Evolutionary conservation across 2,888 invertebrate genomes (phyloP), one percentile per base, ranked within the genome.

Genomic region (Gymnocheta viridis): DNA sequence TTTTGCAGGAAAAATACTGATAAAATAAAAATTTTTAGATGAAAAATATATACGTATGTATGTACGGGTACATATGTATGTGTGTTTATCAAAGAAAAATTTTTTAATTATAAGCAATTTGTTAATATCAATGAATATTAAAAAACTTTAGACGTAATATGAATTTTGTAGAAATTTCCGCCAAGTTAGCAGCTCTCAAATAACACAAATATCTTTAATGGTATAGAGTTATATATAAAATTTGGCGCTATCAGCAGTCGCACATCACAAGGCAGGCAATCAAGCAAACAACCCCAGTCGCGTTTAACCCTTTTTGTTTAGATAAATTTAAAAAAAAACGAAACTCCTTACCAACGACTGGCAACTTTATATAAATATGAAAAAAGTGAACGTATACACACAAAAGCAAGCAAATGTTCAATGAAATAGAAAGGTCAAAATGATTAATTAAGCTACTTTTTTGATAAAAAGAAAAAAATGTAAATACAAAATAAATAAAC

Each of bases 371-470:
- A 14, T 0, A 62, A 19, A 41, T 19, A 4, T 17, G 14, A 4
- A 38, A 27, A 12, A 41, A n/a, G n/a, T 47, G n/a, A 10, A 47
- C 12, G 54, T 17, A 19, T 14, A 54, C 9, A 29, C n/a, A 67
- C n/a, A 22, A 27, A 62, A 64, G 9, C 9, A 76, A 58, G 27
- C 41, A 44, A 73, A 60, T 62, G 74, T 58, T 81, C 73, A 84
- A 51, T 81, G 62, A 69, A 81, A 81, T 78, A 58, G 81, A 84
- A 84, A 84, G 81, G 77, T 81, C 81, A 73, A 77, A 84, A 78
- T 84, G 84, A 84, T 84, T 84, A 84, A 84, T 84, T 84, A 84
- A 64, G 73, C 54, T 69, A 73, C 35, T 69, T 77, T 72, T 41
- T 44, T 64, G 32, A 73, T 67, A 78, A 73, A 62, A 44, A 7